A percentile compares a stretch with the other conserved stretches of the same genome.
Conservation (phyloP, 2,113 vertebrate genomes). For the Alaudala cheleensis region DNA sequence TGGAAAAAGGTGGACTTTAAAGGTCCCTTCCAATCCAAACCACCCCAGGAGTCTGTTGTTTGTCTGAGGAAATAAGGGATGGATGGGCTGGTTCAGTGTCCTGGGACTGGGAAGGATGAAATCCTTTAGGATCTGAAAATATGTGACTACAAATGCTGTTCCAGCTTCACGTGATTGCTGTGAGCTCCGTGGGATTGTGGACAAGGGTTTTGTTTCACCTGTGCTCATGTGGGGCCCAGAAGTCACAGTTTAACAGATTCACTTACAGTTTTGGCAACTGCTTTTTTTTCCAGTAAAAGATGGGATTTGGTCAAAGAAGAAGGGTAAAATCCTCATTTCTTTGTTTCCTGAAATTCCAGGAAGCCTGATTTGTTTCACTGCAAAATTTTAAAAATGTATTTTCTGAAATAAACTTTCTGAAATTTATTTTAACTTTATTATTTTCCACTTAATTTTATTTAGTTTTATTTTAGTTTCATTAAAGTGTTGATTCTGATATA, state of each 20-base stretch:
- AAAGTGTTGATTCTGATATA: not conserved
- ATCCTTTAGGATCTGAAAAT: not conserved
- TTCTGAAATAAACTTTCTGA: not conserved
- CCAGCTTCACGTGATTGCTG: not conserved
- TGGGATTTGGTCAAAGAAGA: not conserved
- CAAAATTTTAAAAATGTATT: not conserved
- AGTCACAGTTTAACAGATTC: not conserved
- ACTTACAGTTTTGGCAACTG: not conserved
- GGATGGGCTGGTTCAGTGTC: not conserved
- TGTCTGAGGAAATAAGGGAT: not conserved
- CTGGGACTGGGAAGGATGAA: not conserved
- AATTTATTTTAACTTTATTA: not conserved
- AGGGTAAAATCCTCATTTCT: not conserved
- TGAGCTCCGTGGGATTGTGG: not conserved
- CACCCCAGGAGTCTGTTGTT: not conserved
- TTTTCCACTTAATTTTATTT: not conserved
- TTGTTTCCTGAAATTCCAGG: not conserved
- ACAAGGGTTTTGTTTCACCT: not conserved
- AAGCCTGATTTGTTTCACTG: not conserved
- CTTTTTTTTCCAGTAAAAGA: not conserved
- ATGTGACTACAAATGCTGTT: not conserved
- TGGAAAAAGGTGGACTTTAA: not conserved
- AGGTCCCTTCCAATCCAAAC: not conserved
- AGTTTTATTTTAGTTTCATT: not conserved
- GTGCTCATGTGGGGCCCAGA: not conserved